Evolutionary conservation across 2,888 invertebrate genomes (phyloP).

Genomic region (Cantharis flavilabris): DNA sequence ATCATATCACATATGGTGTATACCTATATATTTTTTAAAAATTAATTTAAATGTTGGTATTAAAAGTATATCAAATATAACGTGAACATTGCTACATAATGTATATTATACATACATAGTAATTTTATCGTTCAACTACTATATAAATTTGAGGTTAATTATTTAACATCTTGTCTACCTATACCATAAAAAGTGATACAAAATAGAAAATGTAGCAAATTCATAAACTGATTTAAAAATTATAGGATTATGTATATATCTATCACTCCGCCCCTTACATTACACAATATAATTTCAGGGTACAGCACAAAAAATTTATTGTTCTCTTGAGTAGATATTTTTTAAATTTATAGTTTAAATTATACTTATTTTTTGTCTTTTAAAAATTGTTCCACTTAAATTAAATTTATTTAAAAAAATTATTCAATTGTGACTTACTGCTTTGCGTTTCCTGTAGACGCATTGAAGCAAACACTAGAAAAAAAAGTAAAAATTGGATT

Average conservation of each 20-base stretch:
- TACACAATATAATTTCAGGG: neutral
- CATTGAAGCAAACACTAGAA: slow-evolving; percentile 79
- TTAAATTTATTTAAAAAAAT: neutral
- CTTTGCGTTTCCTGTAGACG: slow-evolving; percentile 79
- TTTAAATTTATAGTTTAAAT: neutral
- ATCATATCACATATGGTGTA: neutral
- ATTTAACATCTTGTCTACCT: neutral
- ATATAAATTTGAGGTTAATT: neutral
- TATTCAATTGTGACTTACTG: slow-evolving; percentile 61
- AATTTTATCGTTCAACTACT: neutral
- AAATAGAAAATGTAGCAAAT: neutral
- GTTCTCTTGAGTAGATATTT: neutral
- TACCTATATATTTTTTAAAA: neutral
- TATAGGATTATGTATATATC: neutral
- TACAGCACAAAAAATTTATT: neutral
- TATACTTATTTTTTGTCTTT: neutral
- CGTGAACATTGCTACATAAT: neutral
- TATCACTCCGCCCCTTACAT: neutral
- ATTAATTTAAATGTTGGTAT: neutral
- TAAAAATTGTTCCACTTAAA: neutral
- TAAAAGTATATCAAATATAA: neutral
- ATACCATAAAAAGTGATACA: neutral
- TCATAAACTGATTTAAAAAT: neutral
- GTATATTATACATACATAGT: neutral
- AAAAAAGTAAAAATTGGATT: slow-evolving; percentile 36